Base-by-base conservation (phyloP, 2,797 vertebrate species). In the Podargus strigoides region DNA sequence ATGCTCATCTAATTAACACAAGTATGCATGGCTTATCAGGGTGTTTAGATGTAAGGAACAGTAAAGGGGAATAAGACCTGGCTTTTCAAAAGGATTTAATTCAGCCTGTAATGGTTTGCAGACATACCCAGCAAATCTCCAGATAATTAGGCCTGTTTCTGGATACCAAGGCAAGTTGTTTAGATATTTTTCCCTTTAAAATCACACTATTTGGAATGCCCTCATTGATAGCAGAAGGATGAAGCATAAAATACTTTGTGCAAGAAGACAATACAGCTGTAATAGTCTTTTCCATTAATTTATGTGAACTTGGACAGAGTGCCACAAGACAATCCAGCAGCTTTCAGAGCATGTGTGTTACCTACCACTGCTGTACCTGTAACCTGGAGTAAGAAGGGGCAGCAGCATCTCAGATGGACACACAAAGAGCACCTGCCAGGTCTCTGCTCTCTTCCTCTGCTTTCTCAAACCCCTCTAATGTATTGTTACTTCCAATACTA, bases 61-160 rank as follows among this genome's bases (percentile, higher is more conserved):
- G 39, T 63, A 83, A 94, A 91, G 53, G 91, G 44, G 42, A 89
- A 41, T 66, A 60, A 84, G 64, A 81, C 19, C 67, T 82, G 41
- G 50, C 50, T 95, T 96, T 96, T 90, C 73, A 63, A 93, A 96
- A 60, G 83, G 47, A 63, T 89, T 95, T 93, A 47, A 55, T 90
- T 92, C 64, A 70, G 53, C 28, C 80, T 82, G 34, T 59, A 93
- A 76, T 42, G 42, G n/a, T 90, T 90, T 88, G 62, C 63, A 92
- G 74, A 79, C 55, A 60, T 11, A 92, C 32, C 34, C 59, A 89
- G 47, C 47, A 78, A 66, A 66, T 73, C 77, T 94, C 77, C 26
- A 70, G 87, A 84, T 88, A 93, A 93, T 90, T 87, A 85, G 42
- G 49, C 46, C 58, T 49, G 63, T 85, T 90, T 88, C 89, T 95